Conservation (phyloP, 2,888 invertebrate species). For the Hipparchia sbordonii region DNA sequence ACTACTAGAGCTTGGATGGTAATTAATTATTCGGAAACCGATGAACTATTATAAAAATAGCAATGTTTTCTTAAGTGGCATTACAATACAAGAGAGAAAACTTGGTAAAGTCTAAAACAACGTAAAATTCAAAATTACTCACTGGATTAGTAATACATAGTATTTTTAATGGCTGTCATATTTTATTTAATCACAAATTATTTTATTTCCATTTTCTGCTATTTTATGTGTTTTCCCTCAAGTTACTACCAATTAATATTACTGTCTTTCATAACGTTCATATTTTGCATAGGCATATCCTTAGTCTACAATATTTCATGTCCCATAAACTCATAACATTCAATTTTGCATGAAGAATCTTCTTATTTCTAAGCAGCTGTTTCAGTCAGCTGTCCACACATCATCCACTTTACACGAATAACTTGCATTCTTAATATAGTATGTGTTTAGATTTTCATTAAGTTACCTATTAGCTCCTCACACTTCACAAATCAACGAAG, state of each 20-base stretch:
- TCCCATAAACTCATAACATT: background rate
- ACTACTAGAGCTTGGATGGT: no score
- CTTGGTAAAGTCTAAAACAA: no score
- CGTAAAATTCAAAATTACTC: no score
- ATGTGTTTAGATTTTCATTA: constrained; percentile 27
- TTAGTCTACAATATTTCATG: constrained; percentile 6
- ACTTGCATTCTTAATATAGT: constrained; percentile 30
- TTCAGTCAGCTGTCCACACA: constrained; percentile 50
- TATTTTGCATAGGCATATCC: background rate
- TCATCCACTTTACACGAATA: constrained; percentile 23
- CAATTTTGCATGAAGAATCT: constrained; percentile 13
- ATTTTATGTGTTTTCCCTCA: background rate
- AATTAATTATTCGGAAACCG: no score
- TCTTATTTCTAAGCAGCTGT: constrained; percentile 50
- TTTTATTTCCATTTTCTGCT: background rate
- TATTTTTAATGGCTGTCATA: no score
- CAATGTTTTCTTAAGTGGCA: no score
- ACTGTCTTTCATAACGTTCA: background rate
- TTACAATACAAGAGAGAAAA: no score
- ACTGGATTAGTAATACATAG: no score
- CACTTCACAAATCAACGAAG: constrained; percentile 17
- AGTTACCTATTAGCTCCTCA: constrained; percentile 10
- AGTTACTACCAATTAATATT: background rate
- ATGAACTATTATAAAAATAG: no score
- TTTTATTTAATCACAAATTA: no score